phyloP scores from a whole-genome alignment of 2,797 vertebrate species.

The Galagoides demidoff region DNA sequence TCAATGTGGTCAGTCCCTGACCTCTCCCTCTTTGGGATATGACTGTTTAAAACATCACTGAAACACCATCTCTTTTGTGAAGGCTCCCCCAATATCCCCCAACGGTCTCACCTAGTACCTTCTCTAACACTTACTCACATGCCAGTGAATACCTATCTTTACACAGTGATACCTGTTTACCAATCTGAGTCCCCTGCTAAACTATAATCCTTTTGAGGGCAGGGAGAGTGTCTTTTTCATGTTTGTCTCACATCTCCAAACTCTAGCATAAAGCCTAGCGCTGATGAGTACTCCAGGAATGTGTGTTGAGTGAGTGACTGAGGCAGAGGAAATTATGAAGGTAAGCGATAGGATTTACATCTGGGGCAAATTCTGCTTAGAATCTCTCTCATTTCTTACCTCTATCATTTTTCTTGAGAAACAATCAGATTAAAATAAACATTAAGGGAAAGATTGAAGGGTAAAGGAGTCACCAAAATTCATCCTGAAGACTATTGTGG shows the following conservation, averaged over 20 bases:
- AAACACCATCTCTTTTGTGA: not conserved
- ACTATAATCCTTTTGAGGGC: not conserved
- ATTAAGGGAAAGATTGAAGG: not conserved
- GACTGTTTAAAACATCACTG: not conserved
- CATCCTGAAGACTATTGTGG: not conserved
- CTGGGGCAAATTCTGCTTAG: not conserved
- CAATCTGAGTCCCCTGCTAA: not conserved
- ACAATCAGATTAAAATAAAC: conserved; percentile 21
- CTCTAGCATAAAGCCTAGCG: not conserved
- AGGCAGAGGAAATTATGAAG: not conserved
- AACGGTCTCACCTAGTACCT: not conserved
- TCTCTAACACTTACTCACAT: not conserved
- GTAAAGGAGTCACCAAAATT: conserved; percentile 1
- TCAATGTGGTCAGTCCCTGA: no score
- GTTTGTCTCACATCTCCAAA: not conserved
- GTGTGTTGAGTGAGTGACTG: not conserved
- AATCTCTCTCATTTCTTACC: not conserved
- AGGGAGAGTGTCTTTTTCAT: not conserved
- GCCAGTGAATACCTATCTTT: not conserved
- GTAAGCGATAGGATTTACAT: not conserved
- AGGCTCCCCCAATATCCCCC: not conserved
- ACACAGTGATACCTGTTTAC: not conserved
- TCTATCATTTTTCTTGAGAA: conserved; percentile 15
- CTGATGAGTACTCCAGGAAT: not conserved
- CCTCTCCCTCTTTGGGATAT: no score